These are phyloP conservation scores for Sebastolobus alascanus DNA, from an alignment of 2,797 vertebrate genomes.

Conservation along the genomic window DNA sequence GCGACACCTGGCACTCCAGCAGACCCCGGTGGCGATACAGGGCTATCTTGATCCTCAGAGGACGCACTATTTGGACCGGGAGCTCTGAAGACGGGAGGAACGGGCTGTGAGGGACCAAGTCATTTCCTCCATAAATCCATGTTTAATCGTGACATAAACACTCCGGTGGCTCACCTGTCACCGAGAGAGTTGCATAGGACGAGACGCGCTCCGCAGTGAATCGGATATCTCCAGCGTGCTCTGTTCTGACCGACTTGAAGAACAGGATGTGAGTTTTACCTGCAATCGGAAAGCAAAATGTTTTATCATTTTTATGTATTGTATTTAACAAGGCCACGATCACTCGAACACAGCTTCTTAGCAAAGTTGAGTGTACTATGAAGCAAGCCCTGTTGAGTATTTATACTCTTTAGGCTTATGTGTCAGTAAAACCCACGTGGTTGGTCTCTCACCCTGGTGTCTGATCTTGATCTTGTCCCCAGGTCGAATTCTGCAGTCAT, in stretches of 20 bases:
- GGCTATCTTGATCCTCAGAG: slow-evolving; percentile 93
- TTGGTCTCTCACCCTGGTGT: slow-evolving; percentile 87
- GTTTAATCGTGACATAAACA: background rate
- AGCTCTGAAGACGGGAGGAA: slow-evolving; percentile 84
- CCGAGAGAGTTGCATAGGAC: slow-evolving; percentile 89
- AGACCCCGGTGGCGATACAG: slow-evolving; percentile 92
- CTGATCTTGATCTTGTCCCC: slow-evolving; percentile 91
- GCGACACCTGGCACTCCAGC: slow-evolving; percentile 96
- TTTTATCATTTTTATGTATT: background rate
- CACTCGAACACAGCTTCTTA: background rate
- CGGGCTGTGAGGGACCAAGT: background rate
- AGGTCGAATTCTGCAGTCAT: slow-evolving; percentile 87
- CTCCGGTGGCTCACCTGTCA: slow-evolving; percentile 86
- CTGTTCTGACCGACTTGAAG: slow-evolving; percentile 87
- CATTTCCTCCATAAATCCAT: background rate
- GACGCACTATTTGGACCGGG: slow-evolving; percentile 92
- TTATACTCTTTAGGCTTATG: no score
- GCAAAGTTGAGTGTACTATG: background rate
- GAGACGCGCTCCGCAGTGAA: slow-evolving; percentile 93
- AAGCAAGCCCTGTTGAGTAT: background rate
- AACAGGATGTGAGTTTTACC: slow-evolving; percentile 88
- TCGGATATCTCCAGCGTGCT: slow-evolving; percentile 92
- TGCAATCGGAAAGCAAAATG: slow-evolving; percentile 65
- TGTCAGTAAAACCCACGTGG: background rate
- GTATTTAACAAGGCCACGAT: background rate